Evolutionary conservation across 2,797 vertebrate genomes (phyloP).

Genomic region (Pampus argenteus): DNA sequence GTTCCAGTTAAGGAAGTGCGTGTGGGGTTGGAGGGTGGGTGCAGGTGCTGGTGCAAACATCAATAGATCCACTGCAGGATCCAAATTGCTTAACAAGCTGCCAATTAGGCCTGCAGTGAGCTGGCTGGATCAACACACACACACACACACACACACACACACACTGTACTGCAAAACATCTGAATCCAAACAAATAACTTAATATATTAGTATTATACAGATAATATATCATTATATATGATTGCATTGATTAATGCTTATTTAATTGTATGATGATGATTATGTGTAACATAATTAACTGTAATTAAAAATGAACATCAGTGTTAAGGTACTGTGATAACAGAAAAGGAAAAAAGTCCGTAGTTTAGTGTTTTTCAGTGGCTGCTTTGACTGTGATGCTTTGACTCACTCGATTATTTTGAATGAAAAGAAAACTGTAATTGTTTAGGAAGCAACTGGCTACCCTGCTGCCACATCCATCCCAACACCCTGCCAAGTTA

Average conservation of each 20-base stretch:
- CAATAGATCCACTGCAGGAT: conserved; percentile 88
- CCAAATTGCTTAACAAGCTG: conserved; percentile 91
- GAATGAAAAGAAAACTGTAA: conserved; percentile 43
- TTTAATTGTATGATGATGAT: no score
- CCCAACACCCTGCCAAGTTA: conserved; percentile 27
- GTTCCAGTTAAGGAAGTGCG: conserved; percentile 13
- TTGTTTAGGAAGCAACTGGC: background rate
- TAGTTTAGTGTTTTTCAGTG: no score
- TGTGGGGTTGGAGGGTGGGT: no score
- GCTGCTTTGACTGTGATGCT: no score
- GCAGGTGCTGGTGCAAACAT: conserved; percentile 88
- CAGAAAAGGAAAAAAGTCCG: background rate
- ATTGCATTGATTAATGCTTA: no score
- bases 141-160: conserved; percentile 33
- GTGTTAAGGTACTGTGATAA: background rate
- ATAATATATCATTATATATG: no score
- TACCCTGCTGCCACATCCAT: background rate
- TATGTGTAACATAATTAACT: no score
- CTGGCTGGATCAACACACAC: conserved; percentile 86
- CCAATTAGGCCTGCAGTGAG: conserved; percentile 90
- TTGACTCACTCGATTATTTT: background rate
- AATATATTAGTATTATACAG: no score
- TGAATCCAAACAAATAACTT: background rate
- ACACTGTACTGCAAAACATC: background rate
- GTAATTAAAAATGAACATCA: no score